Base-by-base conservation (phyloP, 2,113 vertebrate genomes). In the Cavia aperea region DNA sequence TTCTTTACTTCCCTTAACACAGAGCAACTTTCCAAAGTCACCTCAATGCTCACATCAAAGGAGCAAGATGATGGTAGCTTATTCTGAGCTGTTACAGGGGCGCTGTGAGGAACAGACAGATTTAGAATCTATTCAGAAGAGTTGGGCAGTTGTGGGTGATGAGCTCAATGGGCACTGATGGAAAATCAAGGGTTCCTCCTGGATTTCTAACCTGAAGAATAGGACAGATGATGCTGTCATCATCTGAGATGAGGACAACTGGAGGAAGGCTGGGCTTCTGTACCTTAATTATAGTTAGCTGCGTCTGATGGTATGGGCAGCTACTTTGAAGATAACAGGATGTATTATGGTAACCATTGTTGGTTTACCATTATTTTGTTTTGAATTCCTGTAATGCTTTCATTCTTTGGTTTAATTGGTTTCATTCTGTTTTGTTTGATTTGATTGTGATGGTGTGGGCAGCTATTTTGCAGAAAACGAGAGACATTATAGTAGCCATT, bases 51-150 rank as follows among this genome's bases (percentile, higher is more conserved):
- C 56, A 58, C 56, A 58, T 19, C 16, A 58, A 68, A 86, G 85
- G 46, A n/a, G 31, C 0, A 0, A 36, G 60, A 6, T 4, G 26
- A 43, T 1, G 3, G 58, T 8, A 46, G 36, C 46, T 84, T 75
- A 58, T 31, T 81, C 54, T 63, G 68, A 49, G 23, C 62, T 19
- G 43, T 49, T 88, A 18, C 0, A 39, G 8, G n/a, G 7, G n/a
- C 78, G 3, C 33, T 43, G n/a, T 46, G 31, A 93, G 85, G 88
- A 78, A n/a, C 51, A 46, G 31, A 10, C 11, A 73, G 39, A n/a
- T 7, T 90, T 68, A 13, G 73, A 31, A 78, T 86, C 3, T 16
- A 10, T 81, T 86, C 82, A 26, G 51, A 65, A 89, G 56, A 72
- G 36, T 19, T 14, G 75, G 73, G 56, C 36, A 65, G 2, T 15